Base-by-base conservation (phyloP, 2,113 vertebrate species). In the Sinocyclocheilus anophthalmus region DNA sequence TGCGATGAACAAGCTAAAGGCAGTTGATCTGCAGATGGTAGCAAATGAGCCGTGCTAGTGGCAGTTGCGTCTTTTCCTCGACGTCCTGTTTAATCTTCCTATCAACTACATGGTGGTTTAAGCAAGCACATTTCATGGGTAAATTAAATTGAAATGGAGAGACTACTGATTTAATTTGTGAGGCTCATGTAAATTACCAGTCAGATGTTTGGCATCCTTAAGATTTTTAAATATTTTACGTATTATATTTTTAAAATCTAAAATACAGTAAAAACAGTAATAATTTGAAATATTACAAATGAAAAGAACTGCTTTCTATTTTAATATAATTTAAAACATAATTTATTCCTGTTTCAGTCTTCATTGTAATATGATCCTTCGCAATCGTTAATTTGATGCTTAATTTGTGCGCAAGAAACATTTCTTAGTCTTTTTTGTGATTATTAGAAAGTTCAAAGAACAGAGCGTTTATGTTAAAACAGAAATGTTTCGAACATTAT, bases 21-120 rank as follows among this genome's bases (percentile, higher is more conserved):
- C 76, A 59, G 50, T 59, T 78, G 30, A 78, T n/a, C 61, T 79
- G 9, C 76, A 59, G 55, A 77, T 55, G 24, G 45, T 9, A 77
- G 75, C 48, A 79, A 79, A 80, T 63, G 55, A 80, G 77, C 20
- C 33, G 11, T 79, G 77, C 18, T 39, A 79, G 39, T 61, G 12
- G 77, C 55, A 79, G 53, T 33, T 39, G 30, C 16, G 2, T 22
- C 4, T 78, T 9, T 78, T 57, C 7, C 18, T 18, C 30, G 0
- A 14, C 2, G 12, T 79, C 76, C 16, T 79, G 30, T 59, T 79
- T 59, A 79, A 79, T 79, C 26, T 79, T 59, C 18, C 18, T 3
- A 37, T 78, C 53, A 79, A 79, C 18, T 14, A 37, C 50, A 78
- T 78, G 11, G 75, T 77, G 45, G 76, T 79, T 57, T 59, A 57